Conservation (phyloP, 2,113 vertebrate genomes). For the Ammodytes dubius region DNA sequence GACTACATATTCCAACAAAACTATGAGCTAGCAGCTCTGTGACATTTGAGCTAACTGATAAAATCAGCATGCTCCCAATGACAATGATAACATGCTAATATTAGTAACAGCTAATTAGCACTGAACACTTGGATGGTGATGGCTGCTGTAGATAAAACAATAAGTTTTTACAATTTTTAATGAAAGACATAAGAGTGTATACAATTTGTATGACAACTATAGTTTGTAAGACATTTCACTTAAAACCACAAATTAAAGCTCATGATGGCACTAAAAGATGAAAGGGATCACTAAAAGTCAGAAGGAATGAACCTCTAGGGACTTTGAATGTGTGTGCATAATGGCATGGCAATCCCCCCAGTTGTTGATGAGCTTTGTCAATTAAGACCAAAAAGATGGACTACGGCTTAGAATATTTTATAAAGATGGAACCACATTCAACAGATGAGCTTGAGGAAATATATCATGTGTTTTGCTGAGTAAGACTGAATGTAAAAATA, state of each 20-base stretch:
- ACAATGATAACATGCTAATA: background rate
- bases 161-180: background rate
- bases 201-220: no score
- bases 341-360: background rate
- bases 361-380: background rate
- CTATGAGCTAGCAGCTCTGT: background rate
- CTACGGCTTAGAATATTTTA: background rate
- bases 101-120: background rate
- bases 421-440: background rate
- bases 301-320: background rate
- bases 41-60: background rate
- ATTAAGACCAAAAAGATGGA: no score
- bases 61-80: background rate
- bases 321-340: background rate
- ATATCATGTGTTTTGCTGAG: background rate
- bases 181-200: background rate
- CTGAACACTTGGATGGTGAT: background rate
- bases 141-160: background rate
- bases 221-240: no score
- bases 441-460: background rate
- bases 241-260: background rate
- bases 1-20: background rate
- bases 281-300: background rate
- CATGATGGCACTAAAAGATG: background rate
- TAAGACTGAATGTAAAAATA: background rate